A percentile compares a stretch with the other conserved stretches of the same genome.
Conservation (phyloP, 2,113 vertebrate species). For the Mixornis gularis region DNA sequence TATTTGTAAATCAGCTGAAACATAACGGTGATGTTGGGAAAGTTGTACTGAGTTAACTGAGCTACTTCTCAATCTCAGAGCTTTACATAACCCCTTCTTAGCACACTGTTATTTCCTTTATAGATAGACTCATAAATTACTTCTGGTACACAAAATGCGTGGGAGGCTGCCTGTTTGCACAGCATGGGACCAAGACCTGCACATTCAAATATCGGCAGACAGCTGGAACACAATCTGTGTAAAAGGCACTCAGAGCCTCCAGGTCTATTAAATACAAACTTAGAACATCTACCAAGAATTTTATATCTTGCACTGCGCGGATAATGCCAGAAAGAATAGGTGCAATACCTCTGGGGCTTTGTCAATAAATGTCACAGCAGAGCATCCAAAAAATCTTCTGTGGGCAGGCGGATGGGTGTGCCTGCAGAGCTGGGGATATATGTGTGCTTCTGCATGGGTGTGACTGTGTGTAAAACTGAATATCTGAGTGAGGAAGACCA, state of each 20-base stretch:
- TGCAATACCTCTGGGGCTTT: conserved; percentile 5
- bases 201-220: conserved; percentile 64
- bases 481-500: not conserved
- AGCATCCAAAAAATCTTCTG: not conserved
- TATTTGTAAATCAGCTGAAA: conserved; percentile 64
- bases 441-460: not conserved
- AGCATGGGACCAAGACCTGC: conserved; percentile 61
- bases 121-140: conserved; percentile 68
- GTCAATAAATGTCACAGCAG: conserved; percentile 39
- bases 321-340: conserved; percentile 48
- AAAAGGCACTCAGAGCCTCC: conserved; percentile 62
- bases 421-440: not conserved
- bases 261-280: conserved; percentile 66
- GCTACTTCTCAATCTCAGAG: conserved; percentile 56
- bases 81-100: conserved; percentile 66
- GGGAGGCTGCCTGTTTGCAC: conserved; percentile 64
- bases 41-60: conserved; percentile 62
- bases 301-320: conserved; percentile 32
- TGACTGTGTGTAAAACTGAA: not conserved
- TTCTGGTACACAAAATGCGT: conserved; percentile 63
- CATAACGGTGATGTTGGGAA: conserved; percentile 51
- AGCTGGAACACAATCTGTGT: conserved; percentile 69
- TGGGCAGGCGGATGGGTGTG: not conserved
- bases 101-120: conserved; percentile 60
- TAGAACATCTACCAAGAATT: conserved; percentile 62